Conservation (phyloP, 2,113 vertebrate species). For the Tachysurus fulvidraco region DNA sequence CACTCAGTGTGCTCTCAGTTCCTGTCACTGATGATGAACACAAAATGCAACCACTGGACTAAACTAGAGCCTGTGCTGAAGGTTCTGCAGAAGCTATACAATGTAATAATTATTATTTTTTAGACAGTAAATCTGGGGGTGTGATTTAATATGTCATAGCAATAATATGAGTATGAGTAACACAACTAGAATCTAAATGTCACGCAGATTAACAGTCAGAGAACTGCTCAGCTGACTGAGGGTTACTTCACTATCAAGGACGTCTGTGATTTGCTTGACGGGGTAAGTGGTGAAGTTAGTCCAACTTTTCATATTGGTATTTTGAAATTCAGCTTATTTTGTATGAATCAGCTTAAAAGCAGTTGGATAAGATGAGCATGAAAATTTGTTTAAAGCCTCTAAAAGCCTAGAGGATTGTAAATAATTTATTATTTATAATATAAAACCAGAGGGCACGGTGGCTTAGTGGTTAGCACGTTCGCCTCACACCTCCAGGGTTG, state of each 20-base stretch:
- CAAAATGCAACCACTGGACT: slow-evolving; percentile 22
- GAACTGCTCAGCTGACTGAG: background rate
- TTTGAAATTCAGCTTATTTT: background rate
- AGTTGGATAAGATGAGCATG: background rate
- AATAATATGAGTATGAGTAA: background rate
- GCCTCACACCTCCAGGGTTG: too few relatives aligned
- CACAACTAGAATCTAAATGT: background rate
- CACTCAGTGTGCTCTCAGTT: background rate
- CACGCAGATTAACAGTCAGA: slow-evolving; percentile 30
- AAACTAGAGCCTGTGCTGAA: background rate
- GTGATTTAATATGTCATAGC: background rate
- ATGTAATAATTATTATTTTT: background rate
- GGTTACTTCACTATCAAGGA: slow-evolving; percentile 6
- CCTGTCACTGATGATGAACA: slow-evolving; percentile 13
- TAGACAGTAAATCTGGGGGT: background rate
- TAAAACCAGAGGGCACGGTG: too few relatives aligned
- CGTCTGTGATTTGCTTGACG: background rate
- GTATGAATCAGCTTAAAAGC: background rate
- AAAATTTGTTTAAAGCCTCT: background rate
- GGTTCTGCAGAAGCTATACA: slow-evolving; percentile 18
- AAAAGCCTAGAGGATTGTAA: background rate
- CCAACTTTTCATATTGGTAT: background rate
- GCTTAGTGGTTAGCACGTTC: too few relatives aligned
- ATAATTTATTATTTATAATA: background rate
- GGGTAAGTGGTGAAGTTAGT: slow-evolving; percentile 5